Evolutionary conservation across 2,888 invertebrate species (phyloP), one percentile per base, ranked within the genome.

Genomic region (Parelbella ahira): DNA sequence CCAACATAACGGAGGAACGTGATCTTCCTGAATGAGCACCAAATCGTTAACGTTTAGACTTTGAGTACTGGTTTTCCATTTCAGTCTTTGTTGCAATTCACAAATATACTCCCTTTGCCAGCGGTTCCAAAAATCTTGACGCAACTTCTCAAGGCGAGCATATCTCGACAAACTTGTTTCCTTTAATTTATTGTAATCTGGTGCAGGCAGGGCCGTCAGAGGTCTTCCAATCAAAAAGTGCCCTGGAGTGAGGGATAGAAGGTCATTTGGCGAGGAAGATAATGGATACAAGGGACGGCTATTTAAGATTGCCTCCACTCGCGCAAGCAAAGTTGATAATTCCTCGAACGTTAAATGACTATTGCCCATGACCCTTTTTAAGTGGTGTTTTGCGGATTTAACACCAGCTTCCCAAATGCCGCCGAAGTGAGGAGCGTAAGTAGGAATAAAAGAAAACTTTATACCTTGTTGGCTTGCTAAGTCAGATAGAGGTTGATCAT

Each of bases 361-460:
- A 21, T 44, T 37, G 1, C 30, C 30, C 24, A 41, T 19, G 1
- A 41, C 25, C 5, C 39, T 15, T 8, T 7, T 18, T 10, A 42
- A 5, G 6, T 51, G 48, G 12, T 25, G 9, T 32, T 51, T 48
- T 1, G 41, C 45, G 7, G 37, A 41, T 11, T 47, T 50, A 1
- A 51, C 38, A 4, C 42, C 44, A n/a, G 34, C 36, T 19, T 50
- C 49, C 47, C 45, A 47, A 9, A 48, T 34, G 2, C 50, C 48
- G 4, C 47, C 49, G 25, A 50, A 51, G 25, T 50, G 51, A 25
- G 49, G 45, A 13, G 50, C 42, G 13, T 49, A 51, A 7, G 47
- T n/a, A 1, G 51, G 52, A 2, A 19, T 25, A 20, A 50, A 53
- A 6, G 4, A 25, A 21, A 51, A 54, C 36, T 48, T 37, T n/a